Base-by-base conservation (phyloP, 2,797 vertebrate genomes). In the Myotis vivesi region DNA sequence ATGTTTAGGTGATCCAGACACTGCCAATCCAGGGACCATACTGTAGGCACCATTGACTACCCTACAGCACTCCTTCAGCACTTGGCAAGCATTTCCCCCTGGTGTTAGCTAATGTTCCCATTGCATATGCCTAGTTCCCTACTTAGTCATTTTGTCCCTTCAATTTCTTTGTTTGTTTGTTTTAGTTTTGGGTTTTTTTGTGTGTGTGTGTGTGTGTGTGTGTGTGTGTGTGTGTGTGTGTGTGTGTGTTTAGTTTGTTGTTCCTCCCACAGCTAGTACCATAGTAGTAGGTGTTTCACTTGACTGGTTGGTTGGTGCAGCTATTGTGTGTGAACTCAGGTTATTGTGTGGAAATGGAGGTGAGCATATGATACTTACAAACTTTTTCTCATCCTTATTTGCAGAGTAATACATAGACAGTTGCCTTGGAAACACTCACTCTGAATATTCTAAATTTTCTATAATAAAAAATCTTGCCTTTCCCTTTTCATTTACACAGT, bases 401-500 rank as follows among this genome's bases (percentile, higher is more conserved):
- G 51, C 72, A 91, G 53, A 15, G 49, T 84, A 96, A 88, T 91
- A 79, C 44, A 80, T 66, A 82, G 41, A 59, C 38, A 73, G 71
- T 96, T 97, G 53, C 75, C 94, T 93, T 80, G 76, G 89, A 96
- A 97, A 95, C 46, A 13, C 51, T 86, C n/a, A 73, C 57, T 93
- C 79, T 80, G 69, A 95, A 93, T 92, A 92, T 94, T 96, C 80
- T 94, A 94, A 94, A 94, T 95, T 95, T 93, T 95, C 96, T 95
- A 38, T 76, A 96, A 86, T 92, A 92, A 82, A 97, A 97, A 96
- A 96, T 95, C 46, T 88, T 92, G 36, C 51, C 59, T 96, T 94
- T 95, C 92, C 91, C 73, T 95, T 95, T 93, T 97, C 93, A 97
- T 94, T 97, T 96, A 96, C 86, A 95, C 38, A 62, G 55, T 86